Percentiles rank a stretch among this genome's conserved stretches.
Conservation (phyloP, 2,888 invertebrate species). For the Callimorpha dominula region DNA sequence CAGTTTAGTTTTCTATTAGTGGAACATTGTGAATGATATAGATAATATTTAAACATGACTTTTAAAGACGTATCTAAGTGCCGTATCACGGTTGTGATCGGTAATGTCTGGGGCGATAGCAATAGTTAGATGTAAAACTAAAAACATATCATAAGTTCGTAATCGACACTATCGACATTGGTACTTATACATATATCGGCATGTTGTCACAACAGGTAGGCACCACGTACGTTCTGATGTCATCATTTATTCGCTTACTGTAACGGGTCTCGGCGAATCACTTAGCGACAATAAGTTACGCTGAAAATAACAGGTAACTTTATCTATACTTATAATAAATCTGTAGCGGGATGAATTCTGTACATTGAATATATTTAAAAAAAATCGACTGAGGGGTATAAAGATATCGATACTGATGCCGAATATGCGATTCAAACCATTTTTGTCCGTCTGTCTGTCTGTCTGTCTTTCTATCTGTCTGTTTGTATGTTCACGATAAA, state of each 20-base stretch:
- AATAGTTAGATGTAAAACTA: constrained; percentile 29
- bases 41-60: constrained; percentile 35
- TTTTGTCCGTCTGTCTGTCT: no score
- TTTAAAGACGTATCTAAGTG: constrained; percentile 29
- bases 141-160: constrained; percentile 17
- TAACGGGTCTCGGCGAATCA: background rate
- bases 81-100: constrained; percentile 32
- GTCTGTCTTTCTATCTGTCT: no score
- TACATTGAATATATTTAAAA: no score
- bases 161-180: constrained; percentile 30
- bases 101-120: constrained; percentile 24
- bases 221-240: background rate
- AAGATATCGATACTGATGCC: no score
- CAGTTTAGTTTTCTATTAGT: constrained; percentile 47
- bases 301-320: background rate
- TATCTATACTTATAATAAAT: no score
- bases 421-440: no score
- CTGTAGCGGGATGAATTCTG: no score
- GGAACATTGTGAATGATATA: constrained; percentile 31
- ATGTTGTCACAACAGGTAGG: background rate
- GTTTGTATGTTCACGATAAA: no score
- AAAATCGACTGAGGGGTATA: no score
- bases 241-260: background rate
- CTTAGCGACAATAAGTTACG: no score
- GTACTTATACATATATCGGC: background rate